These are phyloP conservation scores for Drosophila ustulata DNA, from an alignment of 2,888 invertebrate species.

Conservation along the genomic window DNA sequence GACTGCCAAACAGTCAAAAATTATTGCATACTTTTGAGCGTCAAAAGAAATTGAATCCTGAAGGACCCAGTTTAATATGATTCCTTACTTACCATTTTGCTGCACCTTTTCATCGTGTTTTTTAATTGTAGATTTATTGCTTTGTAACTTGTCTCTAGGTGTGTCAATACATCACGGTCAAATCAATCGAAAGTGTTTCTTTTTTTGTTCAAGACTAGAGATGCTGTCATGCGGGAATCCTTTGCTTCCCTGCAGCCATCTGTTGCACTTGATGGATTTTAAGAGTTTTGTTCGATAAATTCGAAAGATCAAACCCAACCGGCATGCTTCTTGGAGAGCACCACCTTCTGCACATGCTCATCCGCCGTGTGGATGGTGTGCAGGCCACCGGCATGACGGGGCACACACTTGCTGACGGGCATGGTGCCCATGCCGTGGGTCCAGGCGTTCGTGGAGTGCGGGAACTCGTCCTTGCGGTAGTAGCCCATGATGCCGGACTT, in stretches of 20 bases:
- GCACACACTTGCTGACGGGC: conserved; percentile 71
- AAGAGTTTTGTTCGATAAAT: neutral
- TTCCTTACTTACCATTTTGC: neutral
- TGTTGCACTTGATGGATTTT: conserved; percentile 17
- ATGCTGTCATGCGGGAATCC: neutral
- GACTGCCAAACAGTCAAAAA: neutral
- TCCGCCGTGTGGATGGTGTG: conserved; percentile 90
- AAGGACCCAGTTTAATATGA: too few relatives aligned
- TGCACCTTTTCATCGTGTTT: neutral
- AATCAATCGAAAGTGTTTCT: conserved; percentile 8
- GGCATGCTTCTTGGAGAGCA: conserved; percentile 64
- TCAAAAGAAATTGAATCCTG: neutral
- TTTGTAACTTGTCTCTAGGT: neutral
- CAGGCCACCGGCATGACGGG: conserved; percentile 91
- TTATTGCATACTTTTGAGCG: conserved; percentile 14
- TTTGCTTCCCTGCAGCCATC: neutral
- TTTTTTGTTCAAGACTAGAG: conserved; percentile 18
- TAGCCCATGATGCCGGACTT: conserved; percentile 81
- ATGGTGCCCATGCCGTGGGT: conserved; percentile 44
- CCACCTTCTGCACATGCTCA: conserved; percentile 87
- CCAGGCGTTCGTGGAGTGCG: conserved; percentile 76
- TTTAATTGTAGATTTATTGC: conserved; percentile 6
- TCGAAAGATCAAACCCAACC: conserved; percentile 55
- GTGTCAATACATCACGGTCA: neutral
- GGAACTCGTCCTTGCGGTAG: conserved; percentile 81